phyloP scores from a whole-genome alignment of 2,113 vertebrate species.

The Cricetomys ansorgei region DNA sequence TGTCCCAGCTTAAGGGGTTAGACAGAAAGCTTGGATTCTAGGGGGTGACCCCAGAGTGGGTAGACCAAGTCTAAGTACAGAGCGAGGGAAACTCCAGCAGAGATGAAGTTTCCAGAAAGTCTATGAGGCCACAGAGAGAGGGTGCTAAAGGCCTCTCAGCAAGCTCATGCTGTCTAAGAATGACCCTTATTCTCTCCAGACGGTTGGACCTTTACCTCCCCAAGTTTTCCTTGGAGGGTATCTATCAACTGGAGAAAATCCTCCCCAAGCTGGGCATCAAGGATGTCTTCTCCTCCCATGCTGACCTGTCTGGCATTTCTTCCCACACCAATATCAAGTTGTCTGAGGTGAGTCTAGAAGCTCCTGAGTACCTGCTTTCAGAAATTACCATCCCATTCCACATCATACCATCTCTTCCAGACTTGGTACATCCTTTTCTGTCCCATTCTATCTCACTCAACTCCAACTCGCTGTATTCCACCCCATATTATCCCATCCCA shows the following conservation, averaged over 20 bases:
- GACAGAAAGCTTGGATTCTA: background rate
- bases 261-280: slow-evolving; percentile 89
- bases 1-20: background rate
- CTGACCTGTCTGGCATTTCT: slow-evolving; percentile 91
- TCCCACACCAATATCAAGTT: slow-evolving; percentile 84
- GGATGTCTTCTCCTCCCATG: slow-evolving; percentile 85
- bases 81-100: background rate
- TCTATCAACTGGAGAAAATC: slow-evolving; percentile 83
- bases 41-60: background rate
- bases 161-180: background rate
- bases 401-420: accelerated
- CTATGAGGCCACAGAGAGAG: background rate
- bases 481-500: background rate
- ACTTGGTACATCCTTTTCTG: background rate
- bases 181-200: background rate
- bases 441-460: background rate
- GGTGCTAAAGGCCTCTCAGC: accelerated
- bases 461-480: background rate
- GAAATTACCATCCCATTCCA: accelerated
- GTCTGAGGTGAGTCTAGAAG: slow-evolving; percentile 88
- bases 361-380: background rate
- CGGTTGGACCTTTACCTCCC: slow-evolving; percentile 87
- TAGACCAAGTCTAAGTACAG: background rate
- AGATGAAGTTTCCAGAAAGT: background rate
- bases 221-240: slow-evolving; percentile 89